Percentiles rank a stretch among this genome's conserved stretches.
Evolutionary conservation across 2,888 invertebrate genomes (phyloP).

Genomic region (Agonopterix subpropinquella): DNA sequence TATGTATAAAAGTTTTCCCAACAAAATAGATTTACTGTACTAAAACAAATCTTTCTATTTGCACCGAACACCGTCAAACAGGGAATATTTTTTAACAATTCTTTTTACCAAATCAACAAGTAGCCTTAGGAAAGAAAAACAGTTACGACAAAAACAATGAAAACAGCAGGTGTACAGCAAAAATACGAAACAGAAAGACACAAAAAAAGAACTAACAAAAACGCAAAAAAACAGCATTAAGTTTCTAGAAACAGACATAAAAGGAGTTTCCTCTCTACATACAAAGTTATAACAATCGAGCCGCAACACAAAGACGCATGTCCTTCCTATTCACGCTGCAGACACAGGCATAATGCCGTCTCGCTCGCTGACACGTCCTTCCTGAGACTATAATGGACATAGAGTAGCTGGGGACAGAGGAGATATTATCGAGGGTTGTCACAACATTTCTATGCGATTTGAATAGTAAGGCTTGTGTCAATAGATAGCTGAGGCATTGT

Average conservation of each 20-base stretch:
- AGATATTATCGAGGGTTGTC: conserved; percentile 52
- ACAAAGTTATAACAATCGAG: conserved; percentile 62
- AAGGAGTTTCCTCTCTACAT: conserved; percentile 55
- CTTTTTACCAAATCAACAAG: too few species aligned
- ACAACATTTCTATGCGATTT: conserved; percentile 36
- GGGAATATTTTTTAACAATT: too few species aligned
- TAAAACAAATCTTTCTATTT: too few species aligned
- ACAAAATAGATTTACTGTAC: too few species aligned
- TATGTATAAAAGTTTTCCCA: too few species aligned
- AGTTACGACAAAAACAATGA: too few species aligned
- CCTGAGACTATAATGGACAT: conserved; percentile 50
- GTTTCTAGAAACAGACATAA: conserved; percentile 9
- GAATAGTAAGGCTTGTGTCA: conserved; percentile 24
- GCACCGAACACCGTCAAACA: too few species aligned
- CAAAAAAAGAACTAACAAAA: too few species aligned
- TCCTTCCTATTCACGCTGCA: conserved; percentile 52
- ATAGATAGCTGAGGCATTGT: conserved; percentile 8
- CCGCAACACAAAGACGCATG: conserved; percentile 56
- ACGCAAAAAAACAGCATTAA: neutral
- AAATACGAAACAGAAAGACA: too few species aligned
- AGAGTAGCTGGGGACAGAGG: conserved; percentile 37
- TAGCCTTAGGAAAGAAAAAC: too few species aligned
- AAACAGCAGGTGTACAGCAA: too few species aligned
- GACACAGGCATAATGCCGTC: conserved; percentile 57
- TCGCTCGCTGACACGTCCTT: conserved; percentile 63